Conservation (phyloP, 1,140 invertebrate species). For the Helicoverpa armigera region DNA sequence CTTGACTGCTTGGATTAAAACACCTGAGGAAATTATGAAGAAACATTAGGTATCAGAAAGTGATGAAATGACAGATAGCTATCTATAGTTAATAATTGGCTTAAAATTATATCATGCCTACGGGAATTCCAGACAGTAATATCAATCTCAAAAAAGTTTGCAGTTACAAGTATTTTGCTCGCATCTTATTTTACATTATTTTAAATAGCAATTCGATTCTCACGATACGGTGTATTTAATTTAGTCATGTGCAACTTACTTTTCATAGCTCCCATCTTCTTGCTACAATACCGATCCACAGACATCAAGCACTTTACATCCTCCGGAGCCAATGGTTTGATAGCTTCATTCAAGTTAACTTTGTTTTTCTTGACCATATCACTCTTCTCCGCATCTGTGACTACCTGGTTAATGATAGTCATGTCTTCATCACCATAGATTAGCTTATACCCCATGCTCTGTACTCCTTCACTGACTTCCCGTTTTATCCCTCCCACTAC, state of each 20-base stretch:
- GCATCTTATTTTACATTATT: neutral
- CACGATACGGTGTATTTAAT: neutral
- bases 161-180: too few relatives aligned
- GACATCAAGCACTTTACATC: conserved; percentile 83
- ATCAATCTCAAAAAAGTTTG: too few relatives aligned
- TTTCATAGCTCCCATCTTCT: conserved; percentile 74
- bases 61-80: too few relatives aligned
- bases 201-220: neutral
- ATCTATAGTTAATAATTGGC: too few relatives aligned
- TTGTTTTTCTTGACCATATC: conserved; percentile 58
- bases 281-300: conserved; percentile 73
- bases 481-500: conserved; percentile 65
- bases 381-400: conserved; percentile 66
- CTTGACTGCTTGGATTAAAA: conserved; percentile 76
- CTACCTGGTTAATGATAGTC: conserved; percentile 70
- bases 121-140: too few relatives aligned
- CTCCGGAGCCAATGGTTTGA: conserved; percentile 64
- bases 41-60: neutral
- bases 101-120: too few relatives aligned
- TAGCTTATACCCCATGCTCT: conserved; percentile 68
- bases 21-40: conserved; percentile 57
- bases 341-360: conserved; percentile 61
- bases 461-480: conserved; percentile 65
- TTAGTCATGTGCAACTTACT: conserved; percentile 58
- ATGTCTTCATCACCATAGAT: conserved; percentile 77